Percentiles rank a stretch among this genome's conserved stretches.
Conservation (phyloP, 2,113 vertebrate species). For the Malaclemys terrapin region DNA sequence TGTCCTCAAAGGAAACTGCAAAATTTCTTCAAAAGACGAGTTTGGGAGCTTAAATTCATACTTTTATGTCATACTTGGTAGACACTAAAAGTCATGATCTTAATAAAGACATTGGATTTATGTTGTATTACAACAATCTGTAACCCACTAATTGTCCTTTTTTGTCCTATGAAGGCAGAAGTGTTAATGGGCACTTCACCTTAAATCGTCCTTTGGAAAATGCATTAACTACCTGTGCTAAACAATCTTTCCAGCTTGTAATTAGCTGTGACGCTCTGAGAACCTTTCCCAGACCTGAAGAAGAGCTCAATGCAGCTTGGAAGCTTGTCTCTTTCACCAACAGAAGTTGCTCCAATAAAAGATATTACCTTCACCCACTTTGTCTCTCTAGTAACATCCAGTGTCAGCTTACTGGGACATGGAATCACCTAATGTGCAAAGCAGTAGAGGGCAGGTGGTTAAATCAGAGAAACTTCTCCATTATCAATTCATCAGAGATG, state of each 20-base stretch:
- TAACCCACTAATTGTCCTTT: neutral
- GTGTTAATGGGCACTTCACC: neutral
- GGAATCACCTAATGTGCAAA: neutral
- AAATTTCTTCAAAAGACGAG: neutral
- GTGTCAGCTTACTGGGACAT: too few relatives aligned
- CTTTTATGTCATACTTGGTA: neutral
- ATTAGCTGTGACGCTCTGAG: neutral
- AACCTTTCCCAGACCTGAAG: neutral
- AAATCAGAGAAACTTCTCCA: slow-evolving; percentile 44
- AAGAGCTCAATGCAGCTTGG: neutral
- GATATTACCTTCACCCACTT: too few relatives aligned
- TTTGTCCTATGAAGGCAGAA: too few relatives aligned
- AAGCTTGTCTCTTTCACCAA: neutral
- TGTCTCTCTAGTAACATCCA: too few relatives aligned
- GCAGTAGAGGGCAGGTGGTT: slow-evolving; percentile 37
- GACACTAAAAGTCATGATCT: neutral
- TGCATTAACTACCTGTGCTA: neutral
- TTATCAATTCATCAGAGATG: slow-evolving; percentile 48
- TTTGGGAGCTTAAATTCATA: neutral
- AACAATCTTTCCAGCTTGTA: neutral
- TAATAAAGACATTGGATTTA: neutral
- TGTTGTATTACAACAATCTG: neutral
- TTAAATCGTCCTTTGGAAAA: neutral
- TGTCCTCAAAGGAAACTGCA: neutral
- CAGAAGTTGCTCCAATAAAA: neutral